Evolutionary conservation across 2,888 invertebrate species (phyloP).

Genomic region (Dryadula phaetusa): DNA sequence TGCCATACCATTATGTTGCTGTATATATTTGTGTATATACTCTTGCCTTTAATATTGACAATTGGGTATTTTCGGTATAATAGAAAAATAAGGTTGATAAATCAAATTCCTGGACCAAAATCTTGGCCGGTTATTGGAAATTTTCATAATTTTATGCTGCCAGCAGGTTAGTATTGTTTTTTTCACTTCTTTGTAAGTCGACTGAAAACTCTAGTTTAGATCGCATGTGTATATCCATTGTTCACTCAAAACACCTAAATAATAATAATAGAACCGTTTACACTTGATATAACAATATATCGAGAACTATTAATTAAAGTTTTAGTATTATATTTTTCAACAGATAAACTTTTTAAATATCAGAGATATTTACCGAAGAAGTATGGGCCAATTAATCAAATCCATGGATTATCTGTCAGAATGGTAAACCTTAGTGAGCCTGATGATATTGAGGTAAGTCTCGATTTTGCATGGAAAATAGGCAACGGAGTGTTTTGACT

Average conservation of each 20-base stretch:
- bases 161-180: conserved; percentile 26
- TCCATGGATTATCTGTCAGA: conserved; percentile 27
- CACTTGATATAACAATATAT: too few relatives aligned
- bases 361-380: conserved; percentile 21
- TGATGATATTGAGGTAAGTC: conserved; percentile 34
- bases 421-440: conserved; percentile 32
- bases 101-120: conserved; percentile 32
- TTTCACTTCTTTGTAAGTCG: not conserved
- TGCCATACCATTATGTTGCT: not conserved
- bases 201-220: too few relatives aligned
- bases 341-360: conserved; percentile 31
- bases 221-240: too few relatives aligned
- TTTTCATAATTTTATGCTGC: conserved; percentile 18
- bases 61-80: conserved; percentile 13
- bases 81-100: conserved; percentile 25
- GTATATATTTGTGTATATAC: not conserved
- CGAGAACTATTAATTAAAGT: too few relatives aligned
- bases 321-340: not conserved
- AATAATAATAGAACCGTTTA: too few relatives aligned
- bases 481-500: not conserved
- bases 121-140: conserved; percentile 37
- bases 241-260: too few relatives aligned
- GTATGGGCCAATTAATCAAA: conserved; percentile 34
- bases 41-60: not conserved
- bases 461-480: not conserved